Evolutionary conservation across 2,797 vertebrate genomes (phyloP), one percentile per base, ranked within the genome.

Genomic region (Podargus strigoides): DNA sequence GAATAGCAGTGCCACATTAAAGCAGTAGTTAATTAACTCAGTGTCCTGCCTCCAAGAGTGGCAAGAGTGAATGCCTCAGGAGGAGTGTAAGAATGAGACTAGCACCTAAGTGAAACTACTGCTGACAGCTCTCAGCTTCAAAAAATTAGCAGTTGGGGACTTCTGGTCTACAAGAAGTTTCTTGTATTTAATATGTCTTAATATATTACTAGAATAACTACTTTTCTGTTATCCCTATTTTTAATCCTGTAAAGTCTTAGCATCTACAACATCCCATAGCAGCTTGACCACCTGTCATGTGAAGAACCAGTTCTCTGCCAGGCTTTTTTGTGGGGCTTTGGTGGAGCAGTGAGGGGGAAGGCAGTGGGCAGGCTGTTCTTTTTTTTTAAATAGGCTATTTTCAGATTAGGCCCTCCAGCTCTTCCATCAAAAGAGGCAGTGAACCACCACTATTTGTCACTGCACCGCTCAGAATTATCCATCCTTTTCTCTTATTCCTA

Each of bases 61-160:
- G 7, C 15, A 73, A 67, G 63, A 32, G 24, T 10, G 42, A 42
- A 19, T n/a, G 30, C 39, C 60, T 58, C 0, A 0, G 12, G 24
- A 53, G 32, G 10, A 66, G 15, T 3, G 3, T 24, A 37, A 69
- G 52, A 67, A 41, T 39, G 74, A 53, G 53, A 46, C 7, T n/a
- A n/a, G 36, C 24, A 50, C 8, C n/a, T 37, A 3, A 3, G 3
- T 30, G 49, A 72, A 74, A 24, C 12, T 49, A 7, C 39, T 66
- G 18, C 50, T 81, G n/a, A 32, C 28, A 62, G 1, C 47, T 50
- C 30, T 32, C 44, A 85, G 37, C 42, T 89, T 60, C 74, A 42
- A 55, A 30, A 86, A 66, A 32, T 21, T 18, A 32, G 4, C 32
- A 17, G 1, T 0, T 53, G 70, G 22, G 15, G 12, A 39, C 22